phyloP scores from a whole-genome alignment of 2,797 vertebrate genomes.

The Alfaro cultratus region DNA sequence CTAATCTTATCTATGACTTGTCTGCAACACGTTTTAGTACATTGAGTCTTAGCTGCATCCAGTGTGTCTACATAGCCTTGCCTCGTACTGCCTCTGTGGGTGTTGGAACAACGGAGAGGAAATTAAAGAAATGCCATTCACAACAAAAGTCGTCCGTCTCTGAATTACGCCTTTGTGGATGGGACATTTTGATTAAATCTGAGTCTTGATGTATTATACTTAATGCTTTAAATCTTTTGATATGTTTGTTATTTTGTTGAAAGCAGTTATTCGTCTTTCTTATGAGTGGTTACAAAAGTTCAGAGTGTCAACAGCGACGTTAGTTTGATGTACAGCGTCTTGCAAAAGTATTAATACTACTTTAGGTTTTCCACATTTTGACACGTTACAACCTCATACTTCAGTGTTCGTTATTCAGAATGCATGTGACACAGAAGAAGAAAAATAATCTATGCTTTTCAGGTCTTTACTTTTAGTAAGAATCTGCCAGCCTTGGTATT shows the following conservation, averaged over 20 bases:
- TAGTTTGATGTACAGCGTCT: neutral
- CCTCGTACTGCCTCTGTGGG: neutral
- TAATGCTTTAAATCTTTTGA: neutral
- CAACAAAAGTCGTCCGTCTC: neutral
- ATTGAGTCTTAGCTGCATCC: neutral
- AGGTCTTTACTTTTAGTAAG: neutral
- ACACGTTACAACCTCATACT: neutral
- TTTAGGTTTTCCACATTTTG: neutral
- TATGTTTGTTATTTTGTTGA: neutral
- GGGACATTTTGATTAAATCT: neutral
- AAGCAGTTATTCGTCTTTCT: neutral
- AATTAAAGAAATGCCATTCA: constrained; percentile 6
- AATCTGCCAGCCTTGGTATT: neutral
- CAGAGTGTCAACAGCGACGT: neutral
- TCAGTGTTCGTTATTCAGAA: neutral
- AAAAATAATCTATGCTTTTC: neutral
- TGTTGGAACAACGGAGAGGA: neutral
- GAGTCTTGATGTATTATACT: neutral
- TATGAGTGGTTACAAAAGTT: neutral
- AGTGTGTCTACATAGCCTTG: neutral
- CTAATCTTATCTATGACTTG: neutral
- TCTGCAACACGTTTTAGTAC: neutral
- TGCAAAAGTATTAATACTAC: neutral
- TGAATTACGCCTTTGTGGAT: neutral
- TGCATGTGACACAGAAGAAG: neutral